phyloP scores from a whole-genome alignment of 2,113 vertebrate genomes.

The Melanerpes formicivorus region DNA sequence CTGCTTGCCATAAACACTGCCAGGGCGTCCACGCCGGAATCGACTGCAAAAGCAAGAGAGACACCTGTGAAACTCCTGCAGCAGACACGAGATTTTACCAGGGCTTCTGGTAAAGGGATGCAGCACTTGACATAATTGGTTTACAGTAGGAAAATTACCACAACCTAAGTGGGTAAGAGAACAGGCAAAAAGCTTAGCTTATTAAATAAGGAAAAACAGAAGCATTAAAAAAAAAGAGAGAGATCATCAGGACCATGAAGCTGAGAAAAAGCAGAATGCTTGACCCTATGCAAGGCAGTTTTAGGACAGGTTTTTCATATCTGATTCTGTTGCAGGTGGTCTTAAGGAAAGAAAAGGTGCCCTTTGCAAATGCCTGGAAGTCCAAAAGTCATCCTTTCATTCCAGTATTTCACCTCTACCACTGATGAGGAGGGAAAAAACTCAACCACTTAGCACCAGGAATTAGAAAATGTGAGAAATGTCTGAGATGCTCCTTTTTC shows the following conservation, averaged over 20 bases:
- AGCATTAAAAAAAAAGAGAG: background rate
- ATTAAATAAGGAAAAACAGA: background rate
- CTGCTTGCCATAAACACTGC: slow-evolving; percentile 90
- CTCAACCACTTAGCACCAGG: background rate
- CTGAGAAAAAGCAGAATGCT: background rate
- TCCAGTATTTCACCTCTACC: background rate
- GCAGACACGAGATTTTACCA: rapidly evolving
- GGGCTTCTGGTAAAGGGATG: background rate
- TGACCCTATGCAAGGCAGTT: background rate
- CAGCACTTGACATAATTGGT: background rate
- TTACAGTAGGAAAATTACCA: background rate
- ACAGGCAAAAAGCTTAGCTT: background rate
- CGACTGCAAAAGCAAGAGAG: slow-evolving; percentile 71
- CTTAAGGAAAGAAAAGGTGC: background rate
- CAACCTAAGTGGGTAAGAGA: background rate
- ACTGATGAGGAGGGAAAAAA: rapidly evolving
- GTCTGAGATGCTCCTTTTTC: background rate
- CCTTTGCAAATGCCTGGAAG: background rate
- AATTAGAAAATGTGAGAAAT: background rate
- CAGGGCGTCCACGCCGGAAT: slow-evolving; percentile 80
- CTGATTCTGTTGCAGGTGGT: background rate
- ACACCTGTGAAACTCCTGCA: background rate
- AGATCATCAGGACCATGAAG: background rate
- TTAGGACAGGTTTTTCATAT: background rate
- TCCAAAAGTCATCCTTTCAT: background rate